Base-by-base conservation (phyloP, 2,888 invertebrate species). In the Tiliacea citrago region DNA sequence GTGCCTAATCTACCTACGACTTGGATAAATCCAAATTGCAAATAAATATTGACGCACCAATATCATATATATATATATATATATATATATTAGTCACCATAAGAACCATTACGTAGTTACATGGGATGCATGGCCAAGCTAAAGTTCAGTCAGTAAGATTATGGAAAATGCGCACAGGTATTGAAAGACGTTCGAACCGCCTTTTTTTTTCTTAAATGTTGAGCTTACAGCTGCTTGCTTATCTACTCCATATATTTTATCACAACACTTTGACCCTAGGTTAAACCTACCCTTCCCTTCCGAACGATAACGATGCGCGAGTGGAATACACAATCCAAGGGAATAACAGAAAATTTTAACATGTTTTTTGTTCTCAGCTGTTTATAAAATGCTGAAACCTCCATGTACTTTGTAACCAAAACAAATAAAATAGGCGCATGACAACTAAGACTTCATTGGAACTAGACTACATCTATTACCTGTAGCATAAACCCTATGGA, bases 231-330 rank as follows among this genome's bases (percentile, higher is more conserved):
- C 12, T 74, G 16, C 16, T 74, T 55, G 24, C 45, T 62, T 74
- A 62, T 62, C 61, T 62, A 47, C 51, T 51, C 61, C 39, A 42
- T 47, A 29, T 16, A 39, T 73, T 61, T 72, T 45, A 72, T 47
- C 35, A 47, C 8, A 73, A 35, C 8, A 60, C n/a, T 35, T 73
- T 73, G 55, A 18, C 29, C 16, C 29, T n/a, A 47, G 21, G 21
- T 73, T 39, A 47, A 55, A 39, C 13, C 29, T 29, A 29, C 24
- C 47, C 24, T 73, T 62, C 60, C 29, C 10, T 45, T 39, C 61
- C 55, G 18, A 13, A 42, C 29, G 8, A 10, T 18, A 57, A 29
- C 29, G 9, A 35, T 35, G 29, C 18, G 18, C 29, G 29, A 58
- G 18, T 35, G 57, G 29, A 29, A 57, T 57, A 57, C 16, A 57